Percentiles rank a stretch among this genome's conserved stretches.
Evolutionary conservation across 2,113 vertebrate genomes (phyloP).

Genomic region (Condylura cristata): DNA sequence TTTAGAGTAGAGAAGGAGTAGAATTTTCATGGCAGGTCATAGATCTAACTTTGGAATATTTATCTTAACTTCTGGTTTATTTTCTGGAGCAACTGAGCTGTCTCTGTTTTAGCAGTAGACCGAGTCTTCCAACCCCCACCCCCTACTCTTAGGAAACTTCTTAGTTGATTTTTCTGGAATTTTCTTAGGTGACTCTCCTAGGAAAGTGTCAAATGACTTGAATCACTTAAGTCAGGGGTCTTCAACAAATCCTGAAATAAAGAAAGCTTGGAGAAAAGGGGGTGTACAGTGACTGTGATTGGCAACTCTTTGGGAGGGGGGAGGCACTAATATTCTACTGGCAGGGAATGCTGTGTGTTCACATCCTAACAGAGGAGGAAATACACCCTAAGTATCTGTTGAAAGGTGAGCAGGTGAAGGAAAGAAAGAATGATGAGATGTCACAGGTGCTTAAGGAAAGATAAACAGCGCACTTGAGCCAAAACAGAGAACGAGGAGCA

Average conservation of each 20-base stretch:
- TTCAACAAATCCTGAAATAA: background rate
- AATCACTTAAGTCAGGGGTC: background rate
- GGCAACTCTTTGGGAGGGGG: background rate
- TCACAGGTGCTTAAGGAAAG: background rate
- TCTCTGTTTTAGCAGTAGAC: background rate
- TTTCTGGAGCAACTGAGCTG: conserved; percentile 10
- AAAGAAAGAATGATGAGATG: background rate
- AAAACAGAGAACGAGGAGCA: no score
- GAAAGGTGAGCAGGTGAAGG: background rate
- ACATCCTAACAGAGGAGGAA: accelerated
- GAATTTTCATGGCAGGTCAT: background rate
- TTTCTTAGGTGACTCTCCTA: background rate
- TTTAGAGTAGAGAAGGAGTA: background rate
- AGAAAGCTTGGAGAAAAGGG: background rate
- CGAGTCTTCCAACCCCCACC: background rate
- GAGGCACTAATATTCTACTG: no score
- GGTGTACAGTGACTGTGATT: no score
- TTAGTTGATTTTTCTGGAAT: background rate
- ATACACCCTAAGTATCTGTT: accelerated
- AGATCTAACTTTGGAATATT: conserved; percentile 15
- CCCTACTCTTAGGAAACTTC: background rate
- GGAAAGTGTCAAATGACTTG: background rate
- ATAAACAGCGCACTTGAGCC: background rate
- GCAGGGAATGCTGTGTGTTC: background rate
- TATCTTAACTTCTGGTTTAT: conserved; percentile 36